A percentile compares a stretch with the other conserved stretches of the same genome.
These are phyloP conservation scores for Nannoperca australis DNA, from an alignment of 2,797 vertebrate genomes.

Conservation along the genomic window DNA sequence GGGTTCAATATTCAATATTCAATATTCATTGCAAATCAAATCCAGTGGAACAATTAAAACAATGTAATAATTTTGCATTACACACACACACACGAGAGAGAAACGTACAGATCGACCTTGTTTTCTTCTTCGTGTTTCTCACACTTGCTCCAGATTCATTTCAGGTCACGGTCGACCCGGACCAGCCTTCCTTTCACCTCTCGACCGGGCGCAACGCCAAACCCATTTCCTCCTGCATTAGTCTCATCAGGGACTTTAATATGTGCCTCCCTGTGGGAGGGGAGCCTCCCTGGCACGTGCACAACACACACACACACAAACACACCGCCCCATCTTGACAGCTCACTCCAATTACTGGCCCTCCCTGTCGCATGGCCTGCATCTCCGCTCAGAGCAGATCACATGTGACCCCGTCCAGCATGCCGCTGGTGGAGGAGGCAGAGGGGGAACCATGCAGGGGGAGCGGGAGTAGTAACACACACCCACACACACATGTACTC, in stretches of 20 bases:
- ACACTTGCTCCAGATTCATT: background rate
- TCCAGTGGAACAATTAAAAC: constrained; percentile 7
- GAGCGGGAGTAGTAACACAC: constrained; percentile 26
- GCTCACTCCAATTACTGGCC: constrained; percentile 82
- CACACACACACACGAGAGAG: background rate
- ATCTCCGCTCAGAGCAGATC: constrained; percentile 74
- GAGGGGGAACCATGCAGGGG: constrained; percentile 25
- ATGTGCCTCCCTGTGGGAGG: constrained; percentile 77
- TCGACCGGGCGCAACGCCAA: constrained; percentile 62
- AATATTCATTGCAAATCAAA: constrained; percentile 52
- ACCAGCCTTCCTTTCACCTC: constrained; percentile 65
- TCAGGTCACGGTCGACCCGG: constrained; percentile 41
- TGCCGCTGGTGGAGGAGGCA: constrained; percentile 66
- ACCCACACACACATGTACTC: constrained; percentile 36
- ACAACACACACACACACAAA: constrained; percentile 47
- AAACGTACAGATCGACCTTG: background rate
- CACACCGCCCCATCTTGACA: constrained; percentile 77
- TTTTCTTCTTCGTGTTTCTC: background rate
- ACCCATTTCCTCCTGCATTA: constrained; percentile 82
- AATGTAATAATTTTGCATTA: background rate
- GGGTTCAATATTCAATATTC: too few relatives aligned
- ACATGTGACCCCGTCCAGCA: constrained; percentile 75
- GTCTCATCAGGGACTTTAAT: constrained; percentile 83
- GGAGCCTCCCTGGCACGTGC: constrained; percentile 73
- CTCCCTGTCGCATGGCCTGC: constrained; percentile 75